phyloP scores from a whole-genome alignment of 2,797 vertebrate genomes.

The Sebastes nivosus region DNA sequence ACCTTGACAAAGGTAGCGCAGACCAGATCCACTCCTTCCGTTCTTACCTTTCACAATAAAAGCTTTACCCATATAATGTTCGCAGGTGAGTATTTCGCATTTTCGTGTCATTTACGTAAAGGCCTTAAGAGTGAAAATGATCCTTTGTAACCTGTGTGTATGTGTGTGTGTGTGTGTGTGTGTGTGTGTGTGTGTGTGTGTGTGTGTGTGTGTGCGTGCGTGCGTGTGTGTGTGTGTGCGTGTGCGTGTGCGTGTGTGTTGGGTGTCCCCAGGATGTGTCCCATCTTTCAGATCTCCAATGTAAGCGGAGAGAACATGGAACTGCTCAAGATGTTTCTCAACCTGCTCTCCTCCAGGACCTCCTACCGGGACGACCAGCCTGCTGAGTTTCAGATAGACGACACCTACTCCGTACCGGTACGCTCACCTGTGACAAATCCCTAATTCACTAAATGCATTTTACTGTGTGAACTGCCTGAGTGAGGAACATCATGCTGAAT shows the following conservation, averaged over 20 bases:
- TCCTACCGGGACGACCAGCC: conserved; percentile 96
- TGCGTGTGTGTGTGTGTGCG: no score
- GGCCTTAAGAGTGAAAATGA: not conserved
- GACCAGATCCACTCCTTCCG: no score
- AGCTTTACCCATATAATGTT: no score
- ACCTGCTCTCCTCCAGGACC: conserved; percentile 94
- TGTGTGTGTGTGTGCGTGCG: not conserved
- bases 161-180: not conserved
- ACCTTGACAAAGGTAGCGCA: no score
- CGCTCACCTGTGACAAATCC: not conserved
- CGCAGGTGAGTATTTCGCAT: no score
- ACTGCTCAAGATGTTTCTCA: conserved; percentile 98
- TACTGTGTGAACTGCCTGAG: not conserved
- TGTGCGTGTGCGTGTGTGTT: not conserved
- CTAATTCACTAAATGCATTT: not conserved
- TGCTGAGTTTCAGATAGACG: conserved; percentile 98
- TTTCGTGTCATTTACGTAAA: no score
- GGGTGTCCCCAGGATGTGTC: conserved; percentile 87
- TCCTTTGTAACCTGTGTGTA: not conserved
- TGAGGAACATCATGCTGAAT: not conserved
- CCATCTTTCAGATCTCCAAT: conserved; percentile 99
- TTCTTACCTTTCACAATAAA: no score
- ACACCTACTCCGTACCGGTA: conserved; percentile 98
- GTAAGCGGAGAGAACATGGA: conserved; percentile 97
- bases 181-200: no score